Conservation (phyloP, 2,888 invertebrate genomes). For the Mongoloraphidia duomilia region DNA sequence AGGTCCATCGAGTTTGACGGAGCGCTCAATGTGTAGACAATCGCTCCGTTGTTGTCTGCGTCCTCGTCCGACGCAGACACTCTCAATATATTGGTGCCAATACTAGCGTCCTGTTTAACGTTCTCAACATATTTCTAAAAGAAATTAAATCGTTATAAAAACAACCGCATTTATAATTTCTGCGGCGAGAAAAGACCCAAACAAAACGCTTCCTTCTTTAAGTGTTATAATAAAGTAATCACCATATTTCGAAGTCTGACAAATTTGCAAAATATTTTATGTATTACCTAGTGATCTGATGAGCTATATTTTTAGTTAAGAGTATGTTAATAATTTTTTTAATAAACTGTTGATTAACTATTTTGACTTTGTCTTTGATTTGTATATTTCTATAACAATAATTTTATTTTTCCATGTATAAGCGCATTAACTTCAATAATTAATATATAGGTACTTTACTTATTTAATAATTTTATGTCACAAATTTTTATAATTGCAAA, state of each 20-base stretch:
- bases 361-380: too few relatives aligned
- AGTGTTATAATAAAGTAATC: too few relatives aligned
- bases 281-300: too few relatives aligned
- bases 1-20: slow-evolving; percentile 78
- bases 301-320: too few relatives aligned
- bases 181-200: not conserved
- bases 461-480: too few relatives aligned
- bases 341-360: too few relatives aligned
- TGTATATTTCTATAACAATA: too few relatives aligned
- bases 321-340: too few relatives aligned
- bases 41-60: slow-evolving; percentile 92
- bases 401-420: too few relatives aligned
- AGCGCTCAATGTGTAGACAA: slow-evolving; percentile 80
- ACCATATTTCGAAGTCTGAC: not conserved
- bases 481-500: not conserved
- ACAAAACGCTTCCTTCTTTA: too few relatives aligned
- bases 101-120: slow-evolving; percentile 92
- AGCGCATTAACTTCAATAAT: too few relatives aligned
- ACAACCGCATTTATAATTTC: slow-evolving; percentile 12
- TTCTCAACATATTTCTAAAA: slow-evolving; percentile 91
- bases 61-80: slow-evolving; percentile 96
- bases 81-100: slow-evolving; percentile 83
- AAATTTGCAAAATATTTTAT: not conserved
- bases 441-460: too few relatives aligned
- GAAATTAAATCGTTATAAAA: slow-evolving; percentile 17